These are phyloP conservation scores for Ophion costatus DNA, from an alignment of 2,888 invertebrate genomes.

Conservation along the genomic window DNA sequence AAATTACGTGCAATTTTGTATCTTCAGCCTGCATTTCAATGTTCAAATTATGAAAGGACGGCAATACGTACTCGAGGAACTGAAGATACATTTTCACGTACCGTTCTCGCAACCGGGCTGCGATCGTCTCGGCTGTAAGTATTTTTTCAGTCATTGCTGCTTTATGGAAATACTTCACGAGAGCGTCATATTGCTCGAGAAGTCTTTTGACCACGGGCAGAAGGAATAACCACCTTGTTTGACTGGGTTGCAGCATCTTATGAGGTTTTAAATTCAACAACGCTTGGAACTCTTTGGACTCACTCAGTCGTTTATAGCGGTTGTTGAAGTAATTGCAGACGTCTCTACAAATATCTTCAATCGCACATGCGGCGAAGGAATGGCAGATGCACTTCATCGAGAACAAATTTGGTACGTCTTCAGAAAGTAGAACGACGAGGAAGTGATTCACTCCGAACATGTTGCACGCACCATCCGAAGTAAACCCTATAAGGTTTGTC, in stretches of 20 bases:
- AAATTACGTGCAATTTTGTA: constrained; percentile 13
- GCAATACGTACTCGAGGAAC: constrained; percentile 26
- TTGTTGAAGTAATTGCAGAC: constrained; percentile 70
- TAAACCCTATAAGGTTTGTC: constrained; percentile 65
- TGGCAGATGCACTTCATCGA: constrained; percentile 73
- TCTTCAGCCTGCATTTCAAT: constrained; percentile 17
- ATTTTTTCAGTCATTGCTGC: constrained; percentile 53
- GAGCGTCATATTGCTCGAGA: constrained; percentile 66
- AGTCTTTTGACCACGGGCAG: constrained; percentile 50
- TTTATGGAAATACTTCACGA: constrained; percentile 54
- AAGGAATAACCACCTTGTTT: constrained; percentile 66
- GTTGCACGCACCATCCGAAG: constrained; percentile 66
- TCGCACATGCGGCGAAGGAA: constrained; percentile 72
- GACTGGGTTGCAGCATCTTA: constrained; percentile 61
- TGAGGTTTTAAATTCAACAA: constrained; percentile 68
- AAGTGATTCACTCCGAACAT: constrained; percentile 68
- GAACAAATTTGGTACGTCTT: constrained; percentile 64
- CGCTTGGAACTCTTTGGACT: constrained; percentile 65
- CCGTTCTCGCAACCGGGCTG: constrained; percentile 54
- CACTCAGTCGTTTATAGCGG: constrained; percentile 67
- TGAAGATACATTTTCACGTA: constrained; percentile 19
- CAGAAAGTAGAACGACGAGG: constrained; percentile 51
- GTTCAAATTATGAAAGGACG: constrained; percentile 5
- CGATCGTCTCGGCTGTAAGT: constrained; percentile 63
- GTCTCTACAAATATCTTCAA: constrained; percentile 71